Base-by-base conservation (phyloP, 2,888 invertebrate genomes). In the Syritta pipiens region DNA sequence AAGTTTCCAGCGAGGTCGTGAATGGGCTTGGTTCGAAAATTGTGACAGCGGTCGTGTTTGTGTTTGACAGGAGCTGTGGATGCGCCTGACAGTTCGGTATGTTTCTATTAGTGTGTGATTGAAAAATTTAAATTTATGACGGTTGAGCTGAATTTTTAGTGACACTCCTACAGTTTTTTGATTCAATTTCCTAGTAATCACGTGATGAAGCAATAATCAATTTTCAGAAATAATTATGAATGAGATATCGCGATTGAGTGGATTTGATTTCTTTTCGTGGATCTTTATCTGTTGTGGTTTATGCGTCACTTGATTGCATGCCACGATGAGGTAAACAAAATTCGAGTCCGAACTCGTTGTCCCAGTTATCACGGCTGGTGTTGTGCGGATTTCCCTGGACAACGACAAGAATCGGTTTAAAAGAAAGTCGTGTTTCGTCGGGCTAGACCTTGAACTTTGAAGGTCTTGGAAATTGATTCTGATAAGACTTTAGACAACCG, bases 191-290 rank as follows among this genome's bases (percentile, higher is more conserved):
- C 22, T 19, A 9, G 7, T 51, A 42, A 63, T 51, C 63, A 30
- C 12, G 3, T 30, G 40, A 51, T 51, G 62, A 60, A 19, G 46
- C 60, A 60, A 26, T 62, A 26, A 51, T 42, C 30, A 10, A 30
- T 42, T 63, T 63, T 63, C 20, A 17, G 7, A 51, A 63, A 63
- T 51, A 51, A 22, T 51, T 42, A 40, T 20, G 30, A 63, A 63
- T 17, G 30, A 9, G 17, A 30, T 49, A 51, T 63, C 62, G 12
- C 20, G 40, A 42, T 42, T 12, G 9, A 17, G 4, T 49, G 62
- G 49, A n/a, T n/a, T 63, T 51, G 49, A 42, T 42, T 30, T 22
- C 20, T 20, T 57, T 42, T 7, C 4, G 7, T 10, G 40, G 63
- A 63, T 63, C 30, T 22, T 30, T 30, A 63, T 63, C 63, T n/a